A percentile compares a stretch with the other conserved stretches of the same genome.
These are phyloP conservation scores for Progne subis DNA, from an alignment of 2,113 vertebrate genomes.

Conservation along the genomic window DNA sequence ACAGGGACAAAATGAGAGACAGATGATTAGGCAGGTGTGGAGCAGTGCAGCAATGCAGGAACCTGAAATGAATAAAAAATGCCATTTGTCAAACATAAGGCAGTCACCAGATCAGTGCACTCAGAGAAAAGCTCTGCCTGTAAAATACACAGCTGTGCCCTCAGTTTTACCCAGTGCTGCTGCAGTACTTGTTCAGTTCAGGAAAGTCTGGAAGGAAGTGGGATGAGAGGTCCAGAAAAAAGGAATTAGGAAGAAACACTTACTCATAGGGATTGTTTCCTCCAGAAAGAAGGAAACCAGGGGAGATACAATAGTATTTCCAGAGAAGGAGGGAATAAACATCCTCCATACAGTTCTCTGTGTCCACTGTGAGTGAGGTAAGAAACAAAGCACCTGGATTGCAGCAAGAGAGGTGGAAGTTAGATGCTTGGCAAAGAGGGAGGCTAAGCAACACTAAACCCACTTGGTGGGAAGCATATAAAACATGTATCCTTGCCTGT, in stretches of 20 bases:
- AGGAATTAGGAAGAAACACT: background rate
- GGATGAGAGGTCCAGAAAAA: background rate
- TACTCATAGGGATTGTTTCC: background rate
- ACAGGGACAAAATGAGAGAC: background rate
- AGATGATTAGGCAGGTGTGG: background rate
- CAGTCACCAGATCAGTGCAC: background rate
- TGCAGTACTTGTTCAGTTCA: background rate
- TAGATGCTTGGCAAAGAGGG: background rate
- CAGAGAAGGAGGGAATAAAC: background rate
- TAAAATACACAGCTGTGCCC: background rate
- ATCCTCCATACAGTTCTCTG: background rate
- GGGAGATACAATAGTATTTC: background rate
- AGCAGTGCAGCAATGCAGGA: background rate
- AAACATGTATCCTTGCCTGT: background rate
- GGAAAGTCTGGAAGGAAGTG: background rate
- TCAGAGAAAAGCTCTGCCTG: background rate
- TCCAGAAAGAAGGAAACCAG: background rate
- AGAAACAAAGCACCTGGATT: background rate
- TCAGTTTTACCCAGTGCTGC: background rate
- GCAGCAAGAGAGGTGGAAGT: background rate
- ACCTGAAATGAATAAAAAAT: constrained; percentile 9
- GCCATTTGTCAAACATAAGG: background rate
- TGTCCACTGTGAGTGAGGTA: background rate
- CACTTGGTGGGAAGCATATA: background rate
- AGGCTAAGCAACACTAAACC: background rate